A percentile compares a stretch with the other conserved stretches of the same genome.
Evolutionary conservation across 2,113 vertebrate genomes (phyloP).

Genomic region (Ailurus styani): DNA sequence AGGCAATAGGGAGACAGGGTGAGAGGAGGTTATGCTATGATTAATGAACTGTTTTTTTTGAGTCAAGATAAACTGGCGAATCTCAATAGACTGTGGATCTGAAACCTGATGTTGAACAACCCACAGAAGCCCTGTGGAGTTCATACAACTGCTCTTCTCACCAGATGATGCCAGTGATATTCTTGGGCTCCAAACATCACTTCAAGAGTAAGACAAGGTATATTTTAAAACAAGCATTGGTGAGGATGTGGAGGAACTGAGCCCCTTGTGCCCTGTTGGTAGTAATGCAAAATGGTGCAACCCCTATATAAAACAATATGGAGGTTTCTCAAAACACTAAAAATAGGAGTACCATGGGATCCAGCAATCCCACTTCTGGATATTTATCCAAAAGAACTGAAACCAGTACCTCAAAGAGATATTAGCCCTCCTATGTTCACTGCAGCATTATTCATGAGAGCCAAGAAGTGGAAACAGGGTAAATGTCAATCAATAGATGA

Average conservation of each 20-base stretch:
- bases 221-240: not conserved
- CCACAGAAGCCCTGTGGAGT: not conserved
- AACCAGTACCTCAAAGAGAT: not conserved
- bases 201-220: not conserved
- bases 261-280: not conserved
- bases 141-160: not conserved
- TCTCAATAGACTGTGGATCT: not conserved
- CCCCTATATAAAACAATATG: not conserved
- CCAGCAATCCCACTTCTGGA: not conserved
- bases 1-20: not conserved
- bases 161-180: not conserved
- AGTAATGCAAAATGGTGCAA: not conserved
- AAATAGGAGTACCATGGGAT: not conserved
- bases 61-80: slow-evolving; percentile 29
- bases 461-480: not conserved
- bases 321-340: not conserved
- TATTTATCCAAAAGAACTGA: not conserved
- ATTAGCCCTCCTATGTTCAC: not conserved
- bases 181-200: not conserved
- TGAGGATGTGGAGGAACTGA: not conserved
- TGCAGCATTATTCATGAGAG: not conserved
- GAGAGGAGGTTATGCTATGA: not conserved
- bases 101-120: not conserved
- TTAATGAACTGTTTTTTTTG: slow-evolving; percentile 57
- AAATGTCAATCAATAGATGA: not conserved